These are phyloP conservation scores for Lycorma delicatula DNA, from an alignment of 1,140 invertebrate species.

Conservation along the genomic window DNA sequence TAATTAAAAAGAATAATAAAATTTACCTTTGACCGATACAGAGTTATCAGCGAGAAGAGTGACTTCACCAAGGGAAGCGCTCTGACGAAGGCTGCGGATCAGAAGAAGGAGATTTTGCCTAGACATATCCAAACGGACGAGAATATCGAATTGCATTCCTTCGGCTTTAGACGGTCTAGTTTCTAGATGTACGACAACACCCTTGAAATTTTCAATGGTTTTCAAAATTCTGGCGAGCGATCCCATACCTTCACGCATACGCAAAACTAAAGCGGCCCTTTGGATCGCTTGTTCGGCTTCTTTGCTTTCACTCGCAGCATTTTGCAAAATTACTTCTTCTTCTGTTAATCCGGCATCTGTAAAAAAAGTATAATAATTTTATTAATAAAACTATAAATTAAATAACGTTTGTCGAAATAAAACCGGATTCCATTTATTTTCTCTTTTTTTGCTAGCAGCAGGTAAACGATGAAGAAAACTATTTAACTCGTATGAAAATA, in stretches of 20 bases:
- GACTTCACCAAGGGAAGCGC: conserved; percentile 63
- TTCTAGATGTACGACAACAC: conserved; percentile 78
- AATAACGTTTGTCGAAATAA: too few relatives aligned
- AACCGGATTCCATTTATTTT: too few relatives aligned
- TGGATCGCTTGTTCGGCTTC: conserved; percentile 64
- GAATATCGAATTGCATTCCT: conserved; percentile 70
- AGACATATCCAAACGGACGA: conserved; percentile 77
- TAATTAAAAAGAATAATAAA: not conserved
- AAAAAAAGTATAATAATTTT: conserved; percentile 17
- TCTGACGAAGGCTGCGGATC: conserved; percentile 73
- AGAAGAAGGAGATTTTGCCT: conserved; percentile 68
- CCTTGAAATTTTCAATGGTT: conserved; percentile 86
- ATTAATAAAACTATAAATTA: too few relatives aligned
- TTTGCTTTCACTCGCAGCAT: conserved; percentile 61
- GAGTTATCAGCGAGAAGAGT: conserved; percentile 73
- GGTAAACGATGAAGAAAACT: too few relatives aligned
- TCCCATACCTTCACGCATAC: conserved; percentile 77
- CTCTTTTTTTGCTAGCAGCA: too few relatives aligned
- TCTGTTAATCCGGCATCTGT: conserved; percentile 73
- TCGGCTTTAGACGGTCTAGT: conserved; percentile 66
- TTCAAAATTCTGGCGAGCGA: conserved; percentile 79
- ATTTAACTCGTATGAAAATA: too few relatives aligned
- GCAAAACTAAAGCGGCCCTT: conserved; percentile 67
- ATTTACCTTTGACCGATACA: conserved; percentile 64
- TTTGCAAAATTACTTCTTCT: conserved; percentile 78